A percentile compares a stretch with the other conserved stretches of the same genome.
Conservation (phyloP, 2,888 invertebrate genomes). For the Caenorhabditis sinica region DNA sequence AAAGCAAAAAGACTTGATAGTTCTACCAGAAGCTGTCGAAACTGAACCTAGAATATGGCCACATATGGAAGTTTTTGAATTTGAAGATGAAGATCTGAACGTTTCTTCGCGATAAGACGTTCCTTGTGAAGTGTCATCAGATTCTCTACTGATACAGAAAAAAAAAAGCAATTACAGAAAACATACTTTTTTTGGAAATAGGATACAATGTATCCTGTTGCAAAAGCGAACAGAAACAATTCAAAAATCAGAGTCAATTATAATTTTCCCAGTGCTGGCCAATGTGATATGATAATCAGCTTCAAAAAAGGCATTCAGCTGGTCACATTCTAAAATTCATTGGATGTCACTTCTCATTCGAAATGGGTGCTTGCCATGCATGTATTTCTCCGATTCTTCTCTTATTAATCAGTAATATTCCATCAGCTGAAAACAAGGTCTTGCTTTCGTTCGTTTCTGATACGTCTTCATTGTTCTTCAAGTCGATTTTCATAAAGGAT, state of each 20-base stretch:
- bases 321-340: neutral
- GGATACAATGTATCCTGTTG: conserved; percentile 5
- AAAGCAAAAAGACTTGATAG: too few species aligned
- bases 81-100: too few species aligned
- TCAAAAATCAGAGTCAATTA: neutral
- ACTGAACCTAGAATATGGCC: too few species aligned
- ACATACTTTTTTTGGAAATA: neutral
- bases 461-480: conserved; percentile 12
- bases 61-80: too few species aligned
- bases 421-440: neutral
- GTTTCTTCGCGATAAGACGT: too few species aligned
- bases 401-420: neutral
- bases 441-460: conserved; percentile 12
- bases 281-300: conserved; percentile 11
- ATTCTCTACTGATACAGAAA: too few species aligned
- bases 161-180: neutral
- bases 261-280: neutral
- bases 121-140: too few species aligned
- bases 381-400: neutral
- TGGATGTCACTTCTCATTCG: neutral
- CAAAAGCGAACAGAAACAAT: neutral
- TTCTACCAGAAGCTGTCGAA: too few species aligned
- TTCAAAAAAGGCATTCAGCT: neutral
- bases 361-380: neutral
- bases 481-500: conserved; percentile 8